Evolutionary conservation across 2,797 vertebrate genomes (phyloP), one percentile per base, ranked within the genome.

Genomic region (Rhinoraja longicauda): DNA sequence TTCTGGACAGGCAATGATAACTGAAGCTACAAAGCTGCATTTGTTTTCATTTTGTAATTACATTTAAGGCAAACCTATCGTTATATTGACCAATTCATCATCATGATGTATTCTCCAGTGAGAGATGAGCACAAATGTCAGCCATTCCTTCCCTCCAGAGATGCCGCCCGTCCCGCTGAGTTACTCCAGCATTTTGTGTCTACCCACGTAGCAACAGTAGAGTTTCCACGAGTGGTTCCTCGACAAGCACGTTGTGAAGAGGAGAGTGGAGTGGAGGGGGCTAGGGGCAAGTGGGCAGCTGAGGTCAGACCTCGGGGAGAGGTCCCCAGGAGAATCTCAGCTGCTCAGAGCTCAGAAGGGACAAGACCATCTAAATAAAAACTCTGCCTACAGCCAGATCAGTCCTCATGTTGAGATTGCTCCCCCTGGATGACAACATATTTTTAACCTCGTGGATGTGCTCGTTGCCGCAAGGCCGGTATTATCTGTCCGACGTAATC

Each of bases 51-150:
- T 93, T 94, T 94, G 93, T 95, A 95, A 97, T 96, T 96, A 95
- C 94, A 95, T 96, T 94, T 95, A 94, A 95, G 95, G 94, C 91
- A 93, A 94, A 95, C 95, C 94, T 95, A 93, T 93, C 95, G 93
- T 95, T 95, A 93, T 93, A 93, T 95, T 94, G 95, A 95, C 94
- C 94, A 95, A 95, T 94, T 94, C 93, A 94, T 93, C 93, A 94
- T 94, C 95, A 93, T 95, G 94, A 94, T 94, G 93, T 94, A 94
- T 94, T 95, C 93, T 94, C 39, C 36, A 94, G 94, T 93, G 94
- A 95, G 93, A 94, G 94, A 93, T 95, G 95, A 95, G 95, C 95
- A 95, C 95, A 0, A 94, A 76, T 4, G 45, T 53, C 45, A 53
- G 45, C 4, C 45, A 53, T 53, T 53, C 45, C 45, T 53, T 53